A percentile compares a stretch with the other conserved stretches of the same genome.
These are phyloP conservation scores for Petrocephalus zakoni DNA, from an alignment of 2,113 vertebrate genomes.

Conservation along the genomic window DNA sequence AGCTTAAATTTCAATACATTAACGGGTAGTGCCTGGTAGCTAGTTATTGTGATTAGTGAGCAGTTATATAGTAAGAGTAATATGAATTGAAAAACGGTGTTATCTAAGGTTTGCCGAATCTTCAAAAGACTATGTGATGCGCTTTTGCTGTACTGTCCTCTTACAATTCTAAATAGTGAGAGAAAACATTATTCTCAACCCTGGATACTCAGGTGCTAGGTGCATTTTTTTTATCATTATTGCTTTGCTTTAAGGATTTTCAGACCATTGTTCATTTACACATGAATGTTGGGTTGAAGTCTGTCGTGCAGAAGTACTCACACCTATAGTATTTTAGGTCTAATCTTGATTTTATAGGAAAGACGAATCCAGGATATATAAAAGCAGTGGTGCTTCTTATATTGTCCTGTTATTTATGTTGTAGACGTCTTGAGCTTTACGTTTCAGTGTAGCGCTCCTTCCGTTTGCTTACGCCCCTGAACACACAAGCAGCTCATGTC, in stretches of 20 bases:
- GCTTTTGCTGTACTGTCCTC: neutral
- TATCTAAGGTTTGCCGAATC: conserved; percentile 32
- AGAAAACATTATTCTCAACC: neutral
- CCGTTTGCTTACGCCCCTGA: neutral
- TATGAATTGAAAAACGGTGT: neutral
- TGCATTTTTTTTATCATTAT: neutral
- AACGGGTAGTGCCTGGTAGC: conserved; percentile 20
- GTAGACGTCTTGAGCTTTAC: neutral
- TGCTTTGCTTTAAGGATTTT: neutral
- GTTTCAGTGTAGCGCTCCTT: neutral
- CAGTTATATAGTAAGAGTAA: conserved; percentile 13
- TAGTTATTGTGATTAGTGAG: neutral
- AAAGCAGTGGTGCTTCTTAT: neutral
- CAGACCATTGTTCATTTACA: neutral
- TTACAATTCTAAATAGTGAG: neutral
- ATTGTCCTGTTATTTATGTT: neutral
- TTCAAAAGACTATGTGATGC: conserved; percentile 14
- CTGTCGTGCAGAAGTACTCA: neutral
- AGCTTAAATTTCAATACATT: conserved; percentile 5
- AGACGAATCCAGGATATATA: neutral
- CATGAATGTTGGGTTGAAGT: neutral
- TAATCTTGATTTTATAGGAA: neutral
- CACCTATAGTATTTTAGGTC: neutral
- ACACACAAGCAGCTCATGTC: neutral
- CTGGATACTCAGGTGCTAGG: neutral